Percentiles rank a stretch among this genome's conserved stretches.
Evolutionary conservation across 2,113 vertebrate genomes (phyloP).

Genomic region (Dipodomys spectabilis): DNA sequence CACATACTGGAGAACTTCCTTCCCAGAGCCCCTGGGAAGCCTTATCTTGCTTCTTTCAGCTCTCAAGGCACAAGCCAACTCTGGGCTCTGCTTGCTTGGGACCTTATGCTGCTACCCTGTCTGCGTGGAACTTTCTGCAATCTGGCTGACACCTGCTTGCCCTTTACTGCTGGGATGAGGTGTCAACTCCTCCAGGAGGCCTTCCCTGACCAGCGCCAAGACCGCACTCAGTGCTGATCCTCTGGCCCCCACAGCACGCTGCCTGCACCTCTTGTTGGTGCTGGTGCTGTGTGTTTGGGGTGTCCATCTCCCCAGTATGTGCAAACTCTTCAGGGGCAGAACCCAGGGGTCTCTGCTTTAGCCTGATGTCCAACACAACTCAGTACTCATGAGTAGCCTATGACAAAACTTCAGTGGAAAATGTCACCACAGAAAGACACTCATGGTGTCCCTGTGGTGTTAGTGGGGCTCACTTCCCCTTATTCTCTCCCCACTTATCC

Average conservation of each 20-base stretch:
- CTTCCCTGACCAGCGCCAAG: not conserved
- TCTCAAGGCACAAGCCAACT: not conserved
- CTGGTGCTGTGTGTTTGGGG: not conserved
- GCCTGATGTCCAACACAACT: too few species aligned
- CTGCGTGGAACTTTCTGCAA: not conserved
- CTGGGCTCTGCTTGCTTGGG: rapidly evolving
- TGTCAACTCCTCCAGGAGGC: not conserved
- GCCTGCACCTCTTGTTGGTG: not conserved
- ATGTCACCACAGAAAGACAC: not conserved
- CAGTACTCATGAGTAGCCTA: not conserved
- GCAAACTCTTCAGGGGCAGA: not conserved
- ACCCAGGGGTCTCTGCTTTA: not conserved
- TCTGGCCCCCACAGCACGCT: not conserved
- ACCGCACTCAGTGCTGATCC: not conserved
- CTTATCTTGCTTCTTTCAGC: slow-evolving; percentile 32
- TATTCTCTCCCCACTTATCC: not conserved
- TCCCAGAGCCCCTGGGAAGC: slow-evolving; percentile 1
- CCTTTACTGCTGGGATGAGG: not conserved
- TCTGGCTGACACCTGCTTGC: not conserved
- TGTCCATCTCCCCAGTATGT: slow-evolving; percentile 7
- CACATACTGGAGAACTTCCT: slow-evolving; percentile 67
- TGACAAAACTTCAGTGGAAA: not conserved
- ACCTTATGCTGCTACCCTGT: not conserved
- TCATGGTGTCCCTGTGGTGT: too few species aligned
- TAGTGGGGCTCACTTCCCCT: too few species aligned